Evolutionary conservation across 37 sponge, comb jelly and placozoan species (phyloP).

Genomic region (Agelas oroides): DNA sequence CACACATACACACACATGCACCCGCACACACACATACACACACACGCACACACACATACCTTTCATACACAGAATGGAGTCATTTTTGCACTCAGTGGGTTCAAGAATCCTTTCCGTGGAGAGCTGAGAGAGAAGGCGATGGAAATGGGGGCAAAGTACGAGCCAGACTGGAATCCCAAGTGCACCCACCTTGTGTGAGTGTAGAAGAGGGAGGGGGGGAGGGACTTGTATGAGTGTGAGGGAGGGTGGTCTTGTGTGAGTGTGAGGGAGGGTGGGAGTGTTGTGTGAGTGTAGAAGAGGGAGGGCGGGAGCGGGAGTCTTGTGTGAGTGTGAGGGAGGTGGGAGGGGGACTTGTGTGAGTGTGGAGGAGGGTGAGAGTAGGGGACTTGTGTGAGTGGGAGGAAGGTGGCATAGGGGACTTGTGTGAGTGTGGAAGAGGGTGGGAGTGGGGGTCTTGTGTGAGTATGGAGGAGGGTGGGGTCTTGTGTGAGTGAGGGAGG

Average conservation of each 20-base stretch:
- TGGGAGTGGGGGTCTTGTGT: too few relatives aligned
- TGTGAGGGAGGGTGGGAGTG: neutral
- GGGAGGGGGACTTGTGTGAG: neutral
- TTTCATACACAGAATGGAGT: conserved; percentile 68
- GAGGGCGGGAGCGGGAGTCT: too few relatives aligned
- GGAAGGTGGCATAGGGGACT: neutral
- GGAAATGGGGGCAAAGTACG: conserved; percentile 83
- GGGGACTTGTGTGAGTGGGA: neutral
- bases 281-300: too few relatives aligned
- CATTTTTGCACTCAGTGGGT: conserved; percentile 88
- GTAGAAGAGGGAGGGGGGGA: neutral
- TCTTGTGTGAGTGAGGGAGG: neutral
- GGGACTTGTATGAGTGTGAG: neutral
- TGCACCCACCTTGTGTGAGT: conserved; percentile 93
- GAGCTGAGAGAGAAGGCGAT: conserved; percentile 82
- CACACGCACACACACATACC: conserved; percentile 2
- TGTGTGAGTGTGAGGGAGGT: neutral
- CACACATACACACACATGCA: neutral
- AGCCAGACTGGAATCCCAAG: conserved; percentile 77
- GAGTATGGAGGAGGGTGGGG: neutral
- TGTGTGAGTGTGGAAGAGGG: too few relatives aligned
- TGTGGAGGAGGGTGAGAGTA: neutral
- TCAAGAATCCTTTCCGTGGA: conserved; percentile 90
- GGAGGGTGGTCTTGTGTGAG: neutral
- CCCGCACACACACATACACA: neutral